phyloP scores from a whole-genome alignment of 2,888 invertebrate genomes.

The Drosophila algonquin region DNA sequence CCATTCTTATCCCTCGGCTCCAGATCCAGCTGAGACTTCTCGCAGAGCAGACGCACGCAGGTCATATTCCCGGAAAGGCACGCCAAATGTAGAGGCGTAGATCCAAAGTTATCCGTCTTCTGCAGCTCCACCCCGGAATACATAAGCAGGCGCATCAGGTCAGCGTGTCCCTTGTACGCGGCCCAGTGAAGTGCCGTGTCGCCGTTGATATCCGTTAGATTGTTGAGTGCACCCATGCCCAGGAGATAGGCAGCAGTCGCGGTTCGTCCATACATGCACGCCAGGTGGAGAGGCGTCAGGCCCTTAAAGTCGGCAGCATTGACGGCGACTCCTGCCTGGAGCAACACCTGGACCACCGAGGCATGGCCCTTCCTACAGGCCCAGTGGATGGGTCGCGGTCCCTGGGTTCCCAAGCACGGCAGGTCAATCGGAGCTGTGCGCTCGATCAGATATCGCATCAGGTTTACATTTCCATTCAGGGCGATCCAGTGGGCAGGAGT shows the following conservation, averaged over 20 bases:
- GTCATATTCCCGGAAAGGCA: slow-evolving; percentile 94
- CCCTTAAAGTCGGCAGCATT: slow-evolving; percentile 95
- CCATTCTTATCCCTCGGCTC: slow-evolving; percentile 95
- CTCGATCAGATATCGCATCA: slow-evolving; percentile 94
- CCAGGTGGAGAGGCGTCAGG: slow-evolving; percentile 94
- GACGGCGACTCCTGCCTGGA: slow-evolving; percentile 93
- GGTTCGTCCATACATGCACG: slow-evolving; percentile 96
- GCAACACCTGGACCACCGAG: slow-evolving; percentile 90
- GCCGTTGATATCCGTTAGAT: slow-evolving; percentile 95
- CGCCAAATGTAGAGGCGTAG: slow-evolving; percentile 95
- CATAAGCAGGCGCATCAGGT: slow-evolving; percentile 93
- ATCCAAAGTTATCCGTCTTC: slow-evolving; percentile 96
- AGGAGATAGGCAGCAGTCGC: slow-evolving; percentile 95
- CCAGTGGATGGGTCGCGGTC: slow-evolving; percentile 96
- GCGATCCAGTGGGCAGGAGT: slow-evolving; percentile 95
- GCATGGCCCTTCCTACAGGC: slow-evolving; percentile 96
- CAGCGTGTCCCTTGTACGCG: slow-evolving; percentile 95
- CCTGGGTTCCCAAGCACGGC: slow-evolving; percentile 90
- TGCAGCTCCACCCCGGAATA: slow-evolving; percentile 95
- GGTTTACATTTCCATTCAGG: slow-evolving; percentile 94
- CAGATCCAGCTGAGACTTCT: slow-evolving; percentile 94
- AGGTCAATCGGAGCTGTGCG: slow-evolving; percentile 93
- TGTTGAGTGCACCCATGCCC: slow-evolving; percentile 94
- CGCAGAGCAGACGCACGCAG: slow-evolving; percentile 93
- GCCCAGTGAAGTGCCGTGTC: slow-evolving; percentile 98